A percentile compares a stretch with the other conserved stretches of the same genome.
These are phyloP conservation scores for Thripadectes ignobilis DNA, from an alignment of 2,797 vertebrate species.

Conservation along the genomic window DNA sequence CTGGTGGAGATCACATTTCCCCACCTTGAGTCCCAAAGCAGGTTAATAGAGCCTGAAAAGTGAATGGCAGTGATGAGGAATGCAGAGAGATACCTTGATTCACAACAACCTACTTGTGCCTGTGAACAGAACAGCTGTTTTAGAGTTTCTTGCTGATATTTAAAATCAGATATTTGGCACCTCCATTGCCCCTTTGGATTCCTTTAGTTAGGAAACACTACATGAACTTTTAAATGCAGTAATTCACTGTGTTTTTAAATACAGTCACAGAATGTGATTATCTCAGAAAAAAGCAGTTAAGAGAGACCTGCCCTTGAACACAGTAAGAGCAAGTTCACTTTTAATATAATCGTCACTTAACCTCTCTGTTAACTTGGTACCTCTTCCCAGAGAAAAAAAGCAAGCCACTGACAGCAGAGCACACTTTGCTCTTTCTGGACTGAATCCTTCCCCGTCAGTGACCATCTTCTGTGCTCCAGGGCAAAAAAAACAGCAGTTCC, in stretches of 20 bases:
- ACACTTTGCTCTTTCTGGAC: not conserved
- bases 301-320: not conserved
- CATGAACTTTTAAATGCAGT: not conserved
- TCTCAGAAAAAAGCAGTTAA: not conserved
- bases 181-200: not conserved
- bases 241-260: not conserved
- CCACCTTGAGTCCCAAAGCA: not conserved
- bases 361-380: not conserved
- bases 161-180: not conserved
- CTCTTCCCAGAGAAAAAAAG: not conserved
- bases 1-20: not conserved
- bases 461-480: not conserved
- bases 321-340: not conserved
- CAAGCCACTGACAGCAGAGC: not conserved
- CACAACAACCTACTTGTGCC: not conserved
- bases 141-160: not conserved
- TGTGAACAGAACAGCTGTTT: not conserved
- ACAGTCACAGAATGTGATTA: not conserved
- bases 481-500: not conserved
- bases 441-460: not conserved
- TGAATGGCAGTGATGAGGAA: not conserved
- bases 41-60: not conserved
- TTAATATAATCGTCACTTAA: not conserved
- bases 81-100: not conserved
- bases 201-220: not conserved